Conservation (phyloP, 64 coral and sea anemone genomes). For the Montipora efflorescens region DNA sequence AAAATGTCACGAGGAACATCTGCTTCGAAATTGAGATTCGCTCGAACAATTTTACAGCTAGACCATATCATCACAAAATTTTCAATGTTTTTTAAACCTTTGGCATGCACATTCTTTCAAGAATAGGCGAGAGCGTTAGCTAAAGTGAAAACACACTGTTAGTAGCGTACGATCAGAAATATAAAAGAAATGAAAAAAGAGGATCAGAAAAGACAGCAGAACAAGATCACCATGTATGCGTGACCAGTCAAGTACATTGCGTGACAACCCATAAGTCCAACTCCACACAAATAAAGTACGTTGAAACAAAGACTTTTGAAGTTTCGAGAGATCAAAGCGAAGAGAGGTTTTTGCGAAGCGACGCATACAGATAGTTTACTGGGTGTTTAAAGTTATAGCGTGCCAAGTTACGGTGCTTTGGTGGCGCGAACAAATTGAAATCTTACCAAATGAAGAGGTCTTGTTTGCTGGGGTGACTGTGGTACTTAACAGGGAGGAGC, state of each 20-base stretch:
- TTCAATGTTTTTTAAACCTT: not conserved
- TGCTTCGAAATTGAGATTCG: not conserved
- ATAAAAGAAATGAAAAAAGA: not conserved
- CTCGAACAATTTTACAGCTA: too few species aligned
- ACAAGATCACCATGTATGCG: not conserved
- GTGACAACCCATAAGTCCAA: not conserved
- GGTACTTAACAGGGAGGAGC: not conserved
- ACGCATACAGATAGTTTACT: not conserved
- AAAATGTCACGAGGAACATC: not conserved
- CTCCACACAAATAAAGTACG: not conserved
- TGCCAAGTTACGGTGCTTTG: not conserved
- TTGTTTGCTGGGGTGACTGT: conserved; percentile 21
- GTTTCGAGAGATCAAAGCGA: not conserved
- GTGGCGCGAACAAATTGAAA: conserved; percentile 10
- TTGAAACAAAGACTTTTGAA: not conserved
- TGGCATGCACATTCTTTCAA: not conserved
- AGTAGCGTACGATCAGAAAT: not conserved
- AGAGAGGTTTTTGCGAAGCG: not conserved
- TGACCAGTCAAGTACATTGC: not conserved
- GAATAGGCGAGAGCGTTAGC: not conserved
- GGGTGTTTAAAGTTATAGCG: not conserved
- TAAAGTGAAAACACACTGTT: not conserved
- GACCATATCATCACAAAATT: too few species aligned
- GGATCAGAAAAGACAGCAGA: not conserved
- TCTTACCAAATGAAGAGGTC: conserved; percentile 19